Conservation (phyloP, 2,888 invertebrate species). For the Panopea generosa region DNA sequence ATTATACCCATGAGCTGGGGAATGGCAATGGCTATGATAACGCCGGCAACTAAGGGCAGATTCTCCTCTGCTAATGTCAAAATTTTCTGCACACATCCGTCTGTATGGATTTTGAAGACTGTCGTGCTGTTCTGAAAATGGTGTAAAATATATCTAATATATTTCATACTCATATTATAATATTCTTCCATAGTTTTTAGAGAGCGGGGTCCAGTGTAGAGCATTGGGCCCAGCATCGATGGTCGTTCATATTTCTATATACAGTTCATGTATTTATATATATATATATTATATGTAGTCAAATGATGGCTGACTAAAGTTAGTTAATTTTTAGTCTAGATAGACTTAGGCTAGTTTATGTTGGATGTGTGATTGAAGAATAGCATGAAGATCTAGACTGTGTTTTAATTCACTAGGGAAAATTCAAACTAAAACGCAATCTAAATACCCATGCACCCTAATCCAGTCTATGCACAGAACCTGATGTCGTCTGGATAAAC, state of each 20-base stretch:
- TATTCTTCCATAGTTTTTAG: background rate
- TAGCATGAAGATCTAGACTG: no score
- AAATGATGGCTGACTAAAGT: no score
- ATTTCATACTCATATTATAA: background rate
- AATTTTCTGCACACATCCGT: slow-evolving; percentile 75
- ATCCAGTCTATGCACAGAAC: no score
- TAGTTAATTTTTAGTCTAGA: no score
- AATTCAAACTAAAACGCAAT: no score
- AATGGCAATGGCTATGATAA: slow-evolving; percentile 36
- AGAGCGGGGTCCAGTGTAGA: background rate
- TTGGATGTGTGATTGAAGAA: no score
- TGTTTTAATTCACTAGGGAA: no score
- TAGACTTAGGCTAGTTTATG: no score
- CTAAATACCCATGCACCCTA: no score
- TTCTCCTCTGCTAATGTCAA: slow-evolving; percentile 68
- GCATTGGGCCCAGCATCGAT: background rate
- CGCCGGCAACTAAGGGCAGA: slow-evolving; percentile 64
- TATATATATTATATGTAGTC: background rate
- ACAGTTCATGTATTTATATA: background rate
- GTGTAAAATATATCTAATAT: background rate
- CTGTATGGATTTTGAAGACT: slow-evolving; percentile 48
- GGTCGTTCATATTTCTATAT: background rate
- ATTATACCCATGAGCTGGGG: slow-evolving; percentile 58
- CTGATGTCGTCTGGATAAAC: no score
- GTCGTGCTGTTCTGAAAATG: slow-evolving; percentile 31